Percentiles rank a stretch among this genome's conserved stretches.
Evolutionary conservation across 2,797 vertebrate species (phyloP).

Genomic region (Gallinago nigripennis): DNA sequence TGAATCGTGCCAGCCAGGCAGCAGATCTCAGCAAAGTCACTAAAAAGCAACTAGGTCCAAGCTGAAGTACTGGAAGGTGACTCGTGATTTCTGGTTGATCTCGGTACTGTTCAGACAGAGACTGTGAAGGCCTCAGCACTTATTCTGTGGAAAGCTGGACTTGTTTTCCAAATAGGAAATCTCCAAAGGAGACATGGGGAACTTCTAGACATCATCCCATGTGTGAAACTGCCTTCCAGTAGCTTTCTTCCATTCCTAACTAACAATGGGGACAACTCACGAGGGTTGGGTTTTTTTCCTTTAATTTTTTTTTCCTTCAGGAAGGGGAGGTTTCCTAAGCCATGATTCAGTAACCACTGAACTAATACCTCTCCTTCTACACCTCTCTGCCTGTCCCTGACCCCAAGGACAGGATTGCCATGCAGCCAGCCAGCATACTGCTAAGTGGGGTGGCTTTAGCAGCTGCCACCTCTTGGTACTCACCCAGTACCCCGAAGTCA

Average conservation of each 20-base stretch:
- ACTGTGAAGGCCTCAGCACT: background rate
- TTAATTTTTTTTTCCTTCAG: background rate
- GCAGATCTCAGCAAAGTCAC: background rate
- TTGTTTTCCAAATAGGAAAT: background rate
- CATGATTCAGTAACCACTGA: background rate
- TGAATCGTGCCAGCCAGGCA: background rate
- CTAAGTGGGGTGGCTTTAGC: background rate
- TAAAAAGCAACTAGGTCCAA: background rate
- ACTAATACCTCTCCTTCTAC: background rate
- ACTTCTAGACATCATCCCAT: background rate
- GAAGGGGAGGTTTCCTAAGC: background rate
- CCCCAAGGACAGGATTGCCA: rapidly evolving
- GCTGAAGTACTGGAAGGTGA: background rate
- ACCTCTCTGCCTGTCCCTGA: background rate
- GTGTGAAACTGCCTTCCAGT: background rate
- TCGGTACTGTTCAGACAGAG: background rate
- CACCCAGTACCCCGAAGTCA: background rate
- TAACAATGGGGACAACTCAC: background rate
- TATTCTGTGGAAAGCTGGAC: background rate
- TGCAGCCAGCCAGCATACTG: rapidly evolving
- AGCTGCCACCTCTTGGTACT: background rate
- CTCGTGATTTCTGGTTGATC: background rate
- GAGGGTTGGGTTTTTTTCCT: background rate
- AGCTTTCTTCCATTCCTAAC: background rate
- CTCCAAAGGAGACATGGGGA: background rate